These are phyloP conservation scores for Meiosimyza decipiens DNA, from an alignment of 2,888 invertebrate genomes.

Conservation along the genomic window DNA sequence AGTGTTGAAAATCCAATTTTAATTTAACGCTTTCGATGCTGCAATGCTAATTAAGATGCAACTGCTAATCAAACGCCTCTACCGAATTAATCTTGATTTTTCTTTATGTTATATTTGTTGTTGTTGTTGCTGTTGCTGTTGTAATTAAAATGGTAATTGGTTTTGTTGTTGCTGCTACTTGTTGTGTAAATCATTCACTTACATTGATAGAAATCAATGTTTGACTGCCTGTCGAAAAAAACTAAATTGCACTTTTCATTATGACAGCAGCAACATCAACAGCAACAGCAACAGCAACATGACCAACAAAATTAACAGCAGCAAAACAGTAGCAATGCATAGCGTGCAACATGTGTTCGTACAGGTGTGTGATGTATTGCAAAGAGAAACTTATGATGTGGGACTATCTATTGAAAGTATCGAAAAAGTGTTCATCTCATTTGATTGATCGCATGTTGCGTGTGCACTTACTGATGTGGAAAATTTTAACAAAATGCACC, in stretches of 20 bases:
- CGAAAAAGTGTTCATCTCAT: too few relatives aligned
- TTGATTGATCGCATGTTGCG: too few relatives aligned
- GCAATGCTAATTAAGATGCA: slow-evolving; percentile 2
- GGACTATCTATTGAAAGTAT: too few relatives aligned
- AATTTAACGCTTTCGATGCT: slow-evolving; percentile 4
- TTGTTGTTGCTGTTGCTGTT: slow-evolving; percentile 8
- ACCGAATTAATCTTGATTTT: background rate
- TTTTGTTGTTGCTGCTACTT: background rate
- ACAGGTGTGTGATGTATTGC: too few relatives aligned
- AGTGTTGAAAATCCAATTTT: background rate
- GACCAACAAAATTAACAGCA: background rate
- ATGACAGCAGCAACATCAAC: background rate
- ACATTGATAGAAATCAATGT: slow-evolving; percentile 16
- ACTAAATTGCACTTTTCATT: slow-evolving; percentile 13
- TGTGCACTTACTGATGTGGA: too few relatives aligned
- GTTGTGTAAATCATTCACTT: slow-evolving; percentile 4
- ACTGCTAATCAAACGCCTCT: background rate
- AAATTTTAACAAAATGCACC: too few relatives aligned
- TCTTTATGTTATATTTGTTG: background rate
- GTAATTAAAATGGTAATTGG: background rate
- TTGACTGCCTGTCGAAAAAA: slow-evolving; percentile 7
- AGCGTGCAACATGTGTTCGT: too few relatives aligned
- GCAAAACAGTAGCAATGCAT: too few relatives aligned
- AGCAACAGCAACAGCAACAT: background rate
- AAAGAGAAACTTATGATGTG: too few relatives aligned